These are phyloP conservation scores for Heteromyza rotundicornis DNA, from an alignment of 2,888 invertebrate species.

Conservation along the genomic window DNA sequence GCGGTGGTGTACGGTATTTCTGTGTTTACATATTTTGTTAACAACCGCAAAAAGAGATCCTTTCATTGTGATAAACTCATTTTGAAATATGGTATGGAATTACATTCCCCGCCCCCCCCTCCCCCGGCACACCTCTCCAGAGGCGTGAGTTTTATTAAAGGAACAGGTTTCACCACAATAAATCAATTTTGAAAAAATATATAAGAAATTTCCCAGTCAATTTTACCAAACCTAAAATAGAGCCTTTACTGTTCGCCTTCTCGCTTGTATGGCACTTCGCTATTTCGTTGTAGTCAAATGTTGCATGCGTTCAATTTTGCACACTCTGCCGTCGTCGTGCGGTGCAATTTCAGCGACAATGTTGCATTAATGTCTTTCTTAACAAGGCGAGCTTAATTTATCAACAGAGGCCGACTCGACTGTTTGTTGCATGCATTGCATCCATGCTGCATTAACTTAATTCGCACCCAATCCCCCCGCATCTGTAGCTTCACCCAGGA, in stretches of 20 bases:
- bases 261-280: too few relatives aligned
- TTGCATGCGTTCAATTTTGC: constrained; percentile 3
- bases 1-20: neutral
- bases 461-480: neutral
- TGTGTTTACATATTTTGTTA: neutral
- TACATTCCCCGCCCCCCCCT: too few relatives aligned
- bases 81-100: neutral
- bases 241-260: too few relatives aligned
- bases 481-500: neutral
- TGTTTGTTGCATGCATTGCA: neutral
- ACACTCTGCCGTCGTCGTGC: neutral
- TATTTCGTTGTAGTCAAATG: too few relatives aligned
- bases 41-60: neutral
- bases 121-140: neutral
- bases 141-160: too few relatives aligned
- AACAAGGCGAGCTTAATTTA: neutral
- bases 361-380: constrained; percentile 5
- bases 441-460: neutral
- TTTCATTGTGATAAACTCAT: constrained; percentile 1
- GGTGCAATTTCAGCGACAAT: constrained; percentile 1
- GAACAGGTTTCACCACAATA: too few relatives aligned
- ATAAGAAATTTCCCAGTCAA: too few relatives aligned
- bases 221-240: too few relatives aligned
- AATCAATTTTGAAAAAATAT: too few relatives aligned
- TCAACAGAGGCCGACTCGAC: neutral